Conservation (phyloP, 2,797 vertebrate species). For the Ceryle rudis region DNA sequence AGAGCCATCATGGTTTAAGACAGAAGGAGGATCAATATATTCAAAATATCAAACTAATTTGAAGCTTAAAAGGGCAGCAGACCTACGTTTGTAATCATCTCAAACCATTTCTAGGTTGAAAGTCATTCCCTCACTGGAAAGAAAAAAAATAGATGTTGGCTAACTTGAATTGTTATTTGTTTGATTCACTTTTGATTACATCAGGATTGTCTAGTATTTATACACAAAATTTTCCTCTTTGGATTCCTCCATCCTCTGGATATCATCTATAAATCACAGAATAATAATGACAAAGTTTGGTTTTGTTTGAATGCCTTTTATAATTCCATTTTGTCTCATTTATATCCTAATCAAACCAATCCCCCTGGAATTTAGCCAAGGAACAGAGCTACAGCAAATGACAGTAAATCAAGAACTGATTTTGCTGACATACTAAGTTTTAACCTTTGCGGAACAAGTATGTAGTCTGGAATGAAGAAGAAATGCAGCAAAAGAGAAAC, state of each 20-base stretch:
- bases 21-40: neutral
- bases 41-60: neutral
- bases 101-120: neutral
- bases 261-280: neutral
- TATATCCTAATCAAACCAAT: slow-evolving; percentile 27
- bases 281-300: neutral
- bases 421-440: neutral
- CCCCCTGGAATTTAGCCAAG: neutral
- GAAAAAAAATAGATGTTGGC: neutral
- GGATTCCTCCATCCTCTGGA: neutral
- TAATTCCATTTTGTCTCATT: neutral
- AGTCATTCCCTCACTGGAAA: neutral
- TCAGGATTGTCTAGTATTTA: neutral
- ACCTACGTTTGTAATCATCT: neutral
- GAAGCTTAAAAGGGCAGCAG: neutral
- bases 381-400: neutral
- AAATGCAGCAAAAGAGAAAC: neutral
- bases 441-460: neutral
- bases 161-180: neutral
- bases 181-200: slow-evolving; percentile 1
- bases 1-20: neutral
- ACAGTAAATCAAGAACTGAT: neutral
- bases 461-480: neutral
- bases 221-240: neutral
- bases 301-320: slow-evolving; percentile 2